phyloP scores from a whole-genome alignment of 2,797 vertebrate species.

The Euphonia xanthogaster region DNA sequence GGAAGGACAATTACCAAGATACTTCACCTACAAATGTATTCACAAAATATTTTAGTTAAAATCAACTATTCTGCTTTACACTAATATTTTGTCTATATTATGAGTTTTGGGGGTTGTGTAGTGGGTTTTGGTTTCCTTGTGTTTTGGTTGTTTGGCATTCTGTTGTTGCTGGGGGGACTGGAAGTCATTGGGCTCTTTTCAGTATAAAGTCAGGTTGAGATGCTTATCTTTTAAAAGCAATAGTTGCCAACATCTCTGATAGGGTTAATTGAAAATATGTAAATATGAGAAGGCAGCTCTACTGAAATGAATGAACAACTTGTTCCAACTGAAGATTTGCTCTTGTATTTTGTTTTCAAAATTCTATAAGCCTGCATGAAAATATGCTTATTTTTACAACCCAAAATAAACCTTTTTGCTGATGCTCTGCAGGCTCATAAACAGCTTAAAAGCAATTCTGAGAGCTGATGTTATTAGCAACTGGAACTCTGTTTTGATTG shows the following conservation, averaged over 20 bases:
- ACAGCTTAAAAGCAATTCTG: constrained; percentile 21
- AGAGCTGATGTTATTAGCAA: constrained; percentile 10
- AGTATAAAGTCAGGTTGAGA: neutral
- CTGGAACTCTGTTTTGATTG: constrained; percentile 10
- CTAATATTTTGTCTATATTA: neutral
- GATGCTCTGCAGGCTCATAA: neutral
- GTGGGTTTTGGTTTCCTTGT: neutral
- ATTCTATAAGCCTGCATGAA: neutral
- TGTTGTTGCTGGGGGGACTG: neutral
- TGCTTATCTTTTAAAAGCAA: neutral
- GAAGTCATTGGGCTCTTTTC: neutral
- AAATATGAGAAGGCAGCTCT: neutral
- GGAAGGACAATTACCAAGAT: neutral
- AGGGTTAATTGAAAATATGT: neutral
- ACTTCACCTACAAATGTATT: neutral
- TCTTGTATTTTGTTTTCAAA: neutral
- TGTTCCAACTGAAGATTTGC: neutral
- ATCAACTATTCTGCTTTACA: neutral
- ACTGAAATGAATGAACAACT: neutral
- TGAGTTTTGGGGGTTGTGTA: neutral
- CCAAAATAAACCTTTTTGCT: constrained; percentile 14
- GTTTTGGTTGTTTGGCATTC: neutral
- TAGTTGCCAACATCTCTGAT: neutral
- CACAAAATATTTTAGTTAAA: neutral
- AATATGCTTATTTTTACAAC: neutral